Evolutionary conservation across 2,113 vertebrate genomes (phyloP).

Genomic region (Notarius lentiginosus): DNA sequence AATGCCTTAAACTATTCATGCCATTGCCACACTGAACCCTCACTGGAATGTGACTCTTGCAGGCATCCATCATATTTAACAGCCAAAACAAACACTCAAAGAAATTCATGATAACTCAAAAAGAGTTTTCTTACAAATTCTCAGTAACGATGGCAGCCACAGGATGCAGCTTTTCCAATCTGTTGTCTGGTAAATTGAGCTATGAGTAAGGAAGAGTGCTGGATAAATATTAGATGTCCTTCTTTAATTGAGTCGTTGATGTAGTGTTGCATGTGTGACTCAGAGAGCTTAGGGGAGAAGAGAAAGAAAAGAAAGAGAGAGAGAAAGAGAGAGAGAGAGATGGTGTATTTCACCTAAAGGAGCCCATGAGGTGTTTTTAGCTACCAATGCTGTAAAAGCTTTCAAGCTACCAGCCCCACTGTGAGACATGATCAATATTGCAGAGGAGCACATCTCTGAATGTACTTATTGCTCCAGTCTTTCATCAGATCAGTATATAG

Average conservation of each 20-base stretch:
- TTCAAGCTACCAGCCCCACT: conserved; percentile 54
- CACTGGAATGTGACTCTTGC: background rate
- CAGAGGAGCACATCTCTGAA: conserved; percentile 64
- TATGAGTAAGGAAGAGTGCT: conserved; percentile 47
- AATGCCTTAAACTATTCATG: conserved; percentile 14
- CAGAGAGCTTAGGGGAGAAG: conserved; percentile 44
- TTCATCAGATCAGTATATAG: background rate
- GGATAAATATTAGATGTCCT: conserved; percentile 75
- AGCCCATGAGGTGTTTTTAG: conserved; percentile 56
- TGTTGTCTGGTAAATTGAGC: conserved; percentile 45
- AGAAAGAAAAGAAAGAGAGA: conserved; percentile 27
- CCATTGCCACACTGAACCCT: background rate
- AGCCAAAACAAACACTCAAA: background rate
- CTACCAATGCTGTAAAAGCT: conserved; percentile 62
- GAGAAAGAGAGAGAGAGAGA: background rate
- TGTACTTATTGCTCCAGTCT: conserved; percentile 63
- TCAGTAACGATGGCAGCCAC: conserved; percentile 22
- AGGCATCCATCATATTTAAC: conserved; percentile 5
- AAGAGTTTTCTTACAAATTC: background rate
- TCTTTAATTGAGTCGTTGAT: conserved; percentile 67
- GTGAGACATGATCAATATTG: conserved; percentile 68
- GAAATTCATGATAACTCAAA: conserved; percentile 3
- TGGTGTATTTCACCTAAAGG: conserved; percentile 62
- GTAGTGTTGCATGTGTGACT: conserved; percentile 59
- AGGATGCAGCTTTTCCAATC: conserved; percentile 36